Evolutionary conservation across 1,140 invertebrate genomes (phyloP).

Genomic region (Trichogramma pretiosum): DNA sequence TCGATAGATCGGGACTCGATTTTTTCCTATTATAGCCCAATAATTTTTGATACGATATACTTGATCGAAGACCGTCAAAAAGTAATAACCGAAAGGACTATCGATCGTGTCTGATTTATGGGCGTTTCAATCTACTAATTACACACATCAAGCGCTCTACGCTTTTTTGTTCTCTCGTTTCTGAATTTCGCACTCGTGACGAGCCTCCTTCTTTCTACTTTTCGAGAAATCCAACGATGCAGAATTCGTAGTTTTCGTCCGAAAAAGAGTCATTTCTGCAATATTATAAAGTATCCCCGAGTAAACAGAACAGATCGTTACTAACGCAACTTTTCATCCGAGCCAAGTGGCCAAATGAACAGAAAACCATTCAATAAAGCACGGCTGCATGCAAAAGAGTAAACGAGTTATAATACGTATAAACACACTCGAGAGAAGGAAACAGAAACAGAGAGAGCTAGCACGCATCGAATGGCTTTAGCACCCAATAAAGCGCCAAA

Average conservation of each 20-base stretch:
- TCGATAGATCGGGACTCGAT: too few species aligned
- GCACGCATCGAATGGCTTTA: slow-evolving; percentile 26
- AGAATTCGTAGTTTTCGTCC: not conserved
- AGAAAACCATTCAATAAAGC: slow-evolving; percentile 20
- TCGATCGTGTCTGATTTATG: slow-evolving; percentile 20
- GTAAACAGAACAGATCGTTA: not conserved
- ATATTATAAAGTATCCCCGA: slow-evolving; percentile 2
- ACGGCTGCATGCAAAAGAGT: slow-evolving; percentile 7
- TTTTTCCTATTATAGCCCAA: slow-evolving; percentile 8
- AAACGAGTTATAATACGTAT: slow-evolving; percentile 12
- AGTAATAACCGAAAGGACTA: slow-evolving; percentile 16
- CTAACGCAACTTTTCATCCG: not conserved
- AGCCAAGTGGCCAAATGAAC: too few species aligned
- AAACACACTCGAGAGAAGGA: slow-evolving; percentile 6
- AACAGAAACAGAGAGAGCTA: slow-evolving; percentile 7
- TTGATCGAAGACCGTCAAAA: slow-evolving; percentile 15
- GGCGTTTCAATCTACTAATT: slow-evolving; percentile 15
- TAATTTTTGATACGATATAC: too few species aligned
- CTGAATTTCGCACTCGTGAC: slow-evolving; percentile 6
- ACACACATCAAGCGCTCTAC: slow-evolving; percentile 13
- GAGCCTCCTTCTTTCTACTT: not conserved
- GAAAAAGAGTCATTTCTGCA: slow-evolving; percentile 11
- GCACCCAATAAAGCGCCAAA: slow-evolving; percentile 34
- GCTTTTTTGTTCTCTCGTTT: slow-evolving; percentile 3
- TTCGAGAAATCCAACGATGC: not conserved